Percentiles rank a stretch among this genome's conserved stretches.
Evolutionary conservation across 2,797 vertebrate genomes (phyloP).

Genomic region (Yasuhikotakia modesta): DNA sequence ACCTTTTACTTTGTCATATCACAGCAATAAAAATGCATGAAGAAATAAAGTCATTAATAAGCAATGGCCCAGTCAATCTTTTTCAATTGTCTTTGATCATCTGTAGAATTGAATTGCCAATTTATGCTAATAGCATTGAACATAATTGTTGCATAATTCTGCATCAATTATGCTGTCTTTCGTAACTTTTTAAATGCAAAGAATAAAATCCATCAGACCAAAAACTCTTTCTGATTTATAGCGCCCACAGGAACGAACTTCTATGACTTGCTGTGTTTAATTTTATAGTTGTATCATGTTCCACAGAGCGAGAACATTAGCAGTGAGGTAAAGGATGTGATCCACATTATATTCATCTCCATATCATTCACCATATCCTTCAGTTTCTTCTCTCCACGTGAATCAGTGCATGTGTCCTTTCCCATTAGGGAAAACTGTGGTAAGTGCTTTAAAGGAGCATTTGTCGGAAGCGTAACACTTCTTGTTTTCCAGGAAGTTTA

Average conservation of each 20-base stretch:
- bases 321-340: constrained; percentile 30
- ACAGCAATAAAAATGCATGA: constrained; percentile 68
- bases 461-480: constrained; percentile 46
- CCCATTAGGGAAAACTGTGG: constrained; percentile 25
- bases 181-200: constrained; percentile 52
- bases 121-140: constrained; percentile 57
- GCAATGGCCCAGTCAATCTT: constrained; percentile 60
- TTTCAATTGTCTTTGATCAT: constrained; percentile 37
- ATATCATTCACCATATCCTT: constrained; percentile 28
- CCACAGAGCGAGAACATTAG: constrained; percentile 22
- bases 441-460: constrained; percentile 25
- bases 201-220: constrained; percentile 36
- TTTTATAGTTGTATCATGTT: constrained; percentile 4
- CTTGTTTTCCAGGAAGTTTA: constrained; percentile 68
- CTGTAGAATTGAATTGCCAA: constrained; percentile 55
- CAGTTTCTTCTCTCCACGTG: constrained; percentile 16
- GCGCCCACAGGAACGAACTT: background rate
- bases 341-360: constrained; percentile 42
- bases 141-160: constrained; percentile 58
- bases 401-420: constrained; percentile 37
- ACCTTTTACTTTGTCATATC: constrained; percentile 63
- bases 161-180: constrained; percentile 52
- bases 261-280: background rate
- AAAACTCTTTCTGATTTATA: constrained; percentile 39
- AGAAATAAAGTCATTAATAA: constrained; percentile 67